Evolutionary conservation across 2,797 vertebrate genomes (phyloP), one percentile per base, ranked within the genome.

Genomic region (Darevskia nairensis): DNA sequence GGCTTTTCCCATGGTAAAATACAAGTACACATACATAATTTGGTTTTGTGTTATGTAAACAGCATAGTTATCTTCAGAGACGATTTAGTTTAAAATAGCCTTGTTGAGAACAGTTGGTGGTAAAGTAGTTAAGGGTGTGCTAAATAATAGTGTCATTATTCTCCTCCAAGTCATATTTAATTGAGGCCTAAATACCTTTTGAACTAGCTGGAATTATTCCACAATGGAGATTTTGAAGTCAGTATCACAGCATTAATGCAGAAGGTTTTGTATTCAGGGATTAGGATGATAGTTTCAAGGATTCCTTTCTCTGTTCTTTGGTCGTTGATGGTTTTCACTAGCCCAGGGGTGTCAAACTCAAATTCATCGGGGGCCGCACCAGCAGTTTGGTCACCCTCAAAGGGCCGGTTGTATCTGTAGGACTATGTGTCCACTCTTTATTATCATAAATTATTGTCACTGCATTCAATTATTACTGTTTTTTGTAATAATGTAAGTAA

Each of bases 1-100:
- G 97, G 94, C 81, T 96, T 97, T 90, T 92, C 94, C 82, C 92
- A 91, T 6, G 95, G 93, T 96, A 96, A 93, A 90, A 86, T 69
- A 68, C 72, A 68, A 78, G 21, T 35, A 68, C 41, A 23, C 23
- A 71, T 19, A 10, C 3, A 72, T 0, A 19, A 71, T 55, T 89
- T 2, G 2, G 3, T 91, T 84, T 92, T 46, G 4, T 9, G 59
- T 91, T 87, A 44, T 82, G 74, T 92, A 85, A 93, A 90, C 10
- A 78, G 9, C 79, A 84, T 10, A 27, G 4, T 84, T 84, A 59
- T 76, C 84, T 81, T 88, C 86, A 84, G 21, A 86, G 1, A 2
- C 61, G 59, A 87, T 88, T 83, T 64, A 66, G 83, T 82, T 87
- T 84, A 75, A 86, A 66, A 82, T 32, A 90, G 2, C 82, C 64